A percentile compares a stretch with the other conserved stretches of the same genome.
Conservation (phyloP, 2,113 vertebrate species). For the Syngnathus scovelli region DNA sequence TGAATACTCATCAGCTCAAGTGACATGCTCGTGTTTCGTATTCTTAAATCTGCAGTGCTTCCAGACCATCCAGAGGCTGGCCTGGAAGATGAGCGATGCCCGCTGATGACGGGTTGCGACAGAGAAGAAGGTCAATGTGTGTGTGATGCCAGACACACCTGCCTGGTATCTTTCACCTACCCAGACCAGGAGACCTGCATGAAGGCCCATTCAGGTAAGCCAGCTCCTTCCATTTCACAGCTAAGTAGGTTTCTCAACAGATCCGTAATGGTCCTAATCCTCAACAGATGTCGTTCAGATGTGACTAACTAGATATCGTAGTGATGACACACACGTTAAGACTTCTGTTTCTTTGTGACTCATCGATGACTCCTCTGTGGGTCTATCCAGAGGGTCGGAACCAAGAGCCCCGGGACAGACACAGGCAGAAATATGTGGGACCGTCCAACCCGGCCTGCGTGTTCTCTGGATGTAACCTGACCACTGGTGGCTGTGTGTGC, state of each 20-base stretch:
- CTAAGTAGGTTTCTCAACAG: constrained; percentile 1
- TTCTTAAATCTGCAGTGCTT: constrained; percentile 41
- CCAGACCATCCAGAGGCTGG: constrained; percentile 58
- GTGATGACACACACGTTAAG: constrained; percentile 55
- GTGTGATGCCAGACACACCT: constrained; percentile 68
- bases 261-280: constrained; percentile 41
- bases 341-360: constrained; percentile 42
- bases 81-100: constrained; percentile 67
- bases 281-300: constrained; percentile 58
- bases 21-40: neutral
- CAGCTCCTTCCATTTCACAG: neutral
- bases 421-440: constrained; percentile 66
- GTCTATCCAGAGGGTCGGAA: constrained; percentile 56
- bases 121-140: constrained; percentile 60
- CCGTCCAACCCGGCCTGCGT: constrained; percentile 63
- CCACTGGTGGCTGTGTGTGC: constrained; percentile 67
- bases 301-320: constrained; percentile 55
- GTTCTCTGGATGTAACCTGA: constrained; percentile 78
- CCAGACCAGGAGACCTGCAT: constrained; percentile 65
- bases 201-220: constrained; percentile 63
- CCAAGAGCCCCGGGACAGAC: constrained; percentile 59
- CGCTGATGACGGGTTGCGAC: constrained; percentile 68
- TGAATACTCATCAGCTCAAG: neutral
- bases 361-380: constrained; percentile 25
- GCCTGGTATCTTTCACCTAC: constrained; percentile 62